phyloP scores from a whole-genome alignment of 2,797 vertebrate species.

The Acomys russatus region DNA sequence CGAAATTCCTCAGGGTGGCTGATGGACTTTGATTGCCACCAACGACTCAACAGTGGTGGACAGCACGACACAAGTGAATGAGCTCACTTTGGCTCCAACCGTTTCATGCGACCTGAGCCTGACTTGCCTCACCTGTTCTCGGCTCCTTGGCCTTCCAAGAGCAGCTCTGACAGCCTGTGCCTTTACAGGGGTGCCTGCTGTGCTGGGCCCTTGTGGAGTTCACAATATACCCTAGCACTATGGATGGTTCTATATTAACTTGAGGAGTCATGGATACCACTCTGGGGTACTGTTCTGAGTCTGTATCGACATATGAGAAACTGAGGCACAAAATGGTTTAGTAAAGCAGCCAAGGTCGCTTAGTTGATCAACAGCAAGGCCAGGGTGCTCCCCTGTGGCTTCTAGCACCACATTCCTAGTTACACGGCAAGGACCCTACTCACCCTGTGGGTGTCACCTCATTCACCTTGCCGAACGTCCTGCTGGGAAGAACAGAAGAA shows the following conservation, averaged over 20 bases:
- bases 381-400: not conserved
- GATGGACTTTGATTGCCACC: not conserved
- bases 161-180: not conserved
- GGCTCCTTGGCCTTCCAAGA: not conserved
- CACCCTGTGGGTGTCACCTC: not conserved
- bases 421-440: not conserved
- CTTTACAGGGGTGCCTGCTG: not conserved
- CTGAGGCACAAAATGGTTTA: not conserved
- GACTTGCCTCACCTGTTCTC: not conserved
- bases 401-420: accelerated
- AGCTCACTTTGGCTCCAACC: not conserved
- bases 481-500: not conserved
- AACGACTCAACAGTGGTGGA: not conserved
- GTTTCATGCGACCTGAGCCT: not conserved
- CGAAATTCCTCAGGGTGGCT: not conserved
- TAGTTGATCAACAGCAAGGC: not conserved
- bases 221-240: not conserved
- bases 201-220: not conserved
- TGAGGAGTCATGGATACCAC: not conserved
- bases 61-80: not conserved
- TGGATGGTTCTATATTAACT: not conserved
- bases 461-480: not conserved
- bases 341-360: not conserved
- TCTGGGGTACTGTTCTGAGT: not conserved
- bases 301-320: not conserved